These are phyloP conservation scores for Patella pellucida DNA, from an alignment of 2,888 invertebrate genomes.

Conservation along the genomic window DNA sequence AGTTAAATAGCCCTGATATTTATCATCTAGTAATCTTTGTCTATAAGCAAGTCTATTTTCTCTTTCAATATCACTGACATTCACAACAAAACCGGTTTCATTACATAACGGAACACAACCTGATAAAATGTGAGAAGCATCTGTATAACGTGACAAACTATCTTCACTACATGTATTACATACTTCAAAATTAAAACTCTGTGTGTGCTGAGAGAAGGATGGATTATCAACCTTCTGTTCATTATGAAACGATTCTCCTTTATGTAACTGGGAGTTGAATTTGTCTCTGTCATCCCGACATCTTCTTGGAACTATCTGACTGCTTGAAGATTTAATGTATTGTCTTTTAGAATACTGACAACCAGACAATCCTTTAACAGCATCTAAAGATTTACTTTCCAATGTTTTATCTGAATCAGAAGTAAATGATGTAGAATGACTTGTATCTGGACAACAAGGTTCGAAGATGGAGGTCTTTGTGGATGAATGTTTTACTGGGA, in stretches of 20 bases:
- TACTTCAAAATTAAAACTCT: not conserved
- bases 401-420: not conserved
- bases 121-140: not conserved
- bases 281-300: not conserved
- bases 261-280: not conserved
- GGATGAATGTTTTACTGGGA: not conserved
- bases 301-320: not conserved
- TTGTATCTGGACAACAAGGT: not conserved
- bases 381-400: not conserved
- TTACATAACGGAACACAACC: not conserved
- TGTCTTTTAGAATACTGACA: slow-evolving; percentile 5
- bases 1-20: not conserved
- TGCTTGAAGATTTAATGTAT: not conserved
- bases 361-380: not conserved
- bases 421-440: not conserved
- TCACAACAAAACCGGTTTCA: not conserved
- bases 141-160: not conserved
- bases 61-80: not conserved
- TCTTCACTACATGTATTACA: not conserved
- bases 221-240: not conserved
- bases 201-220: not conserved
- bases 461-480: not conserved
- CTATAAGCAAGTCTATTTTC: not conserved
- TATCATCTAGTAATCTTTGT: not conserved
- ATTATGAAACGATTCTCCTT: not conserved